Conservation (phyloP, 2,113 vertebrate genomes). For the Zosterops lateralis region DNA sequence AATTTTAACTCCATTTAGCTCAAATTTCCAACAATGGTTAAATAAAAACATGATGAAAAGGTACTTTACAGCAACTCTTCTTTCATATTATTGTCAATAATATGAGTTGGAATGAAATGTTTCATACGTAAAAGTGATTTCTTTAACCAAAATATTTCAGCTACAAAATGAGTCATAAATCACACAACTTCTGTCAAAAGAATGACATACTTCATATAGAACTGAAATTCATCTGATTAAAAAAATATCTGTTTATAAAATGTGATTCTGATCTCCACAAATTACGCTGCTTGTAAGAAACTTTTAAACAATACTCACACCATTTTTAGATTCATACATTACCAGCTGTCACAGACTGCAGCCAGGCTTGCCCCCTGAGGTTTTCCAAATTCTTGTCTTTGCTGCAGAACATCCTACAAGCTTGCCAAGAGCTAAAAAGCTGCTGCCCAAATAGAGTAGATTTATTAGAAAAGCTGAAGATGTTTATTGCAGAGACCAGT, state of each 20-base stretch:
- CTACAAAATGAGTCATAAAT: constrained; percentile 40
- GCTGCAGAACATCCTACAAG: neutral
- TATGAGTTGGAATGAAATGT: neutral
- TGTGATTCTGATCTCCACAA: neutral
- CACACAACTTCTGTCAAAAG: constrained; percentile 4
- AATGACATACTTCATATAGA: neutral
- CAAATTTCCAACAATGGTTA: neutral
- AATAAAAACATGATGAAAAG: neutral
- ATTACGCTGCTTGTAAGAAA: neutral
- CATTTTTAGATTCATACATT: neutral
- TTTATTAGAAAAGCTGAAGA: constrained; percentile 21
- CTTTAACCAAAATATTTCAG: constrained; percentile 57
- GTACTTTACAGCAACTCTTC: neutral
- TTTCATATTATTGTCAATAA: neutral
- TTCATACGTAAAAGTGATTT: neutral
- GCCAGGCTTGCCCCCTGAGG: neutral
- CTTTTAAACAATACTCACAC: neutral
- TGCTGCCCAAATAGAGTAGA: neutral
- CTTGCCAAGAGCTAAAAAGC: constrained; percentile 21
- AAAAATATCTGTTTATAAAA: neutral
- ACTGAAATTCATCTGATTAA: neutral
- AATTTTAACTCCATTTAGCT: neutral
- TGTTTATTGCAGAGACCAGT: neutral
- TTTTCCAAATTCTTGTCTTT: constrained; percentile 17
- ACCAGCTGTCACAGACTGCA: neutral